Evolutionary conservation across 2,888 invertebrate genomes (phyloP).

Genomic region (Agelastica alni): DNA sequence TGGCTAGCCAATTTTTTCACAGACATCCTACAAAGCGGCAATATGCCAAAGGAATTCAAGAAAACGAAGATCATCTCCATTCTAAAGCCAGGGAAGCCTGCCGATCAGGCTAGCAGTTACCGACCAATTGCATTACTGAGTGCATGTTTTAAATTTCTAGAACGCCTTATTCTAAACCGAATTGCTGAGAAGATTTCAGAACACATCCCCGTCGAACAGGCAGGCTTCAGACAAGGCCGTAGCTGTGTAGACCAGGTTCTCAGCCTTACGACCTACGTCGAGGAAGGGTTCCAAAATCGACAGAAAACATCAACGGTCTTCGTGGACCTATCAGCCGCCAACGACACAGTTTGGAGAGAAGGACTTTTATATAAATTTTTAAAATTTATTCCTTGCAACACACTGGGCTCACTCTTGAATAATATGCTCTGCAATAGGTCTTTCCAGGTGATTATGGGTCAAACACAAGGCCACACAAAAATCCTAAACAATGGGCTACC

Average conservation of each 20-base stretch:
- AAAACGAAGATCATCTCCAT: conserved; percentile 18
- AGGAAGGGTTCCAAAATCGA: no score
- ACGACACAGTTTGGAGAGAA: conserved; percentile 25
- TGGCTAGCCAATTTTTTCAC: conserved; percentile 20
- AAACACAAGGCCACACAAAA: conserved; percentile 10
- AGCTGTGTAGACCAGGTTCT: conserved; percentile 31
- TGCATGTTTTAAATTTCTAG: neutral
- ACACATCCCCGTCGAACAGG: conserved; percentile 31
- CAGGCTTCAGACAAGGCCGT: conserved; percentile 27
- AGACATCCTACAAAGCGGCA: conserved; percentile 17
- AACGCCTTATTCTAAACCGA: neutral
- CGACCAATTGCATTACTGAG: neutral
- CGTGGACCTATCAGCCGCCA: conserved; percentile 23
- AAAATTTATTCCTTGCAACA: neutral
- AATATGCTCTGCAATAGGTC: conserved; percentile 27
- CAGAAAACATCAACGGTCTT: conserved; percentile 23
- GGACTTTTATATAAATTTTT: conserved; percentile 23
- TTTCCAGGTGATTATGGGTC: conserved; percentile 23
- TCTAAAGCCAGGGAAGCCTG: conserved; percentile 20
- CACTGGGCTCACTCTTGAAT: conserved; percentile 14
- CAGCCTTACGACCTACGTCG: conserved; percentile 28
- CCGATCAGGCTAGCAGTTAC: neutral
- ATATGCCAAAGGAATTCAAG: conserved; percentile 16
- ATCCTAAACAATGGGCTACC: conserved; percentile 29
- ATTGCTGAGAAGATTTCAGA: no score